Evolutionary conservation across 1,140 invertebrate species (phyloP).

Genomic region (Parapsyche elsis): DNA sequence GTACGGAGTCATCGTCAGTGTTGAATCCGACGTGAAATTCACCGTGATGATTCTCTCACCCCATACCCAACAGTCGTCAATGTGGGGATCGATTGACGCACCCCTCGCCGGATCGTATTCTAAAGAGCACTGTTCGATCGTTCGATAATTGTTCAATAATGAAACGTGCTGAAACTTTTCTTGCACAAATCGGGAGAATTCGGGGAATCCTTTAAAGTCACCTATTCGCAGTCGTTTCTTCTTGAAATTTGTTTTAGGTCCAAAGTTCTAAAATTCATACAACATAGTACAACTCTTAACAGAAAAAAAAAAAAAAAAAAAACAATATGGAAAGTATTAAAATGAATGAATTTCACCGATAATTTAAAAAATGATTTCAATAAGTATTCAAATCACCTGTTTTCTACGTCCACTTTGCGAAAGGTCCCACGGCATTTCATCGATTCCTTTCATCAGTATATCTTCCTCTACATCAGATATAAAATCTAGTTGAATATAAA

Average conservation of each 20-base stretch:
- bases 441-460: conserved; percentile 76
- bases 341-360: no score
- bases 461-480: conserved; percentile 78
- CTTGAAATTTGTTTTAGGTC: conserved; percentile 99
- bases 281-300: not conserved
- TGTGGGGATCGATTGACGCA: conserved; percentile 96
- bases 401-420: conserved; percentile 97
- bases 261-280: conserved; percentile 82
- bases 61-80: conserved; percentile 99
- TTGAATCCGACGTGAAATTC: conserved; percentile 83
- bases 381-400: conserved; percentile 70
- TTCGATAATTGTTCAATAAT: conserved; percentile 80
- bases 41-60: conserved; percentile 96
- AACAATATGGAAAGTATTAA: no score
- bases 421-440: conserved; percentile 85
- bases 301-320: no score
- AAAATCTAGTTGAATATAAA: conserved; percentile 82
- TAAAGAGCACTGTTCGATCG: conserved; percentile 96
- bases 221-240: conserved; percentile 85
- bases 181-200: conserved; percentile 84
- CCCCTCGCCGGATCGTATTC: conserved; percentile 91
- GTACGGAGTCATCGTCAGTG: conserved; percentile 82
- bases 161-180: conserved; percentile 76
- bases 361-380: no score
- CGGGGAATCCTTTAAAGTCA: conserved; percentile 89